phyloP scores from a whole-genome alignment of 2,113 vertebrate species.

The Dissostichus mawsoni region DNA sequence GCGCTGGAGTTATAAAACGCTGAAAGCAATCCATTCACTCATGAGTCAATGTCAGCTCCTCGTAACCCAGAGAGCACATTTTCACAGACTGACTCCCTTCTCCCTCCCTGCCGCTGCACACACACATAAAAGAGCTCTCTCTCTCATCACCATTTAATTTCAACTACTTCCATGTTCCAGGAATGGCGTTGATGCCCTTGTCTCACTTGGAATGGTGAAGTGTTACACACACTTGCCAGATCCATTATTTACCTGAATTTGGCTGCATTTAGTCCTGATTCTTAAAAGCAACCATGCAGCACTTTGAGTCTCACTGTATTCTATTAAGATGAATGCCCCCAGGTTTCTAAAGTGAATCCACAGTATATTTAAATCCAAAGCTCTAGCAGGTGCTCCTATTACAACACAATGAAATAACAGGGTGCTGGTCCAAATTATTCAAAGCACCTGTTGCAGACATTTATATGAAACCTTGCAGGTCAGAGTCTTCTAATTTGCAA shows the following conservation, averaged over 20 bases:
- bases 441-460: not conserved
- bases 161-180: conserved; percentile 4
- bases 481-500: not conserved
- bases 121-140: conserved; percentile 26
- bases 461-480: not conserved
- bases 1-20: conserved; percentile 42
- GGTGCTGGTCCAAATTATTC: not conserved
- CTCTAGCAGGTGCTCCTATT: not conserved
- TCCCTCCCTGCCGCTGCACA: conserved; percentile 37
- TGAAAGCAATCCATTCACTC: conserved; percentile 58
- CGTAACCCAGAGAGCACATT: conserved; percentile 55
- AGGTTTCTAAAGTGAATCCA: not conserved
- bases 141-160: conserved; percentile 16
- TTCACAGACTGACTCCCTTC: conserved; percentile 45
- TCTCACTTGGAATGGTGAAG: not conserved
- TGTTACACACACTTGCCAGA: not conserved
- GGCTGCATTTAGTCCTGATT: not conserved
- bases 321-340: no score
- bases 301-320: not conserved
- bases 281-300: not conserved
- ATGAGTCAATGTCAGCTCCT: conserved; percentile 68
- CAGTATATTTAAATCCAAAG: not conserved
- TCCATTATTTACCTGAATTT: not conserved
- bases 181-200: not conserved
- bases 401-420: not conserved